Evolutionary conservation across 2,113 vertebrate species (phyloP).

Genomic region (Leuciscus idus): DNA sequence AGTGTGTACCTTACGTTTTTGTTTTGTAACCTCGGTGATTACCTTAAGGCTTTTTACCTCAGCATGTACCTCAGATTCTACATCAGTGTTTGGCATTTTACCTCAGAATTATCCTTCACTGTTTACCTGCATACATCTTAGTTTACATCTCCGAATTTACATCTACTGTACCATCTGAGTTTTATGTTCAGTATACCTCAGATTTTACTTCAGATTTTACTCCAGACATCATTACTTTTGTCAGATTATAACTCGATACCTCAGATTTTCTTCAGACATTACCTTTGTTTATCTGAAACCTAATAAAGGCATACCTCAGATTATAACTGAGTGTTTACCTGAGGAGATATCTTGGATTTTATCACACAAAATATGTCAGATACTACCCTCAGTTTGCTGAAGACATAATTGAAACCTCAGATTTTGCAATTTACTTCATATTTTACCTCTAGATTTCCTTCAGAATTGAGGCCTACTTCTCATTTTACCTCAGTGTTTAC

Average conservation of each 20-base stretch:
- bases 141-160: neutral
- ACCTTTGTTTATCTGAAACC: neutral
- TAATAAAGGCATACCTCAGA: neutral
- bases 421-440: too few species aligned
- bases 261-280: neutral
- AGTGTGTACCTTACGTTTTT: neutral
- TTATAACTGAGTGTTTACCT: neutral
- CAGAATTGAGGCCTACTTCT: too few species aligned
- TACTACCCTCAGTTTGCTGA: neutral
- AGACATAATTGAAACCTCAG: neutral
- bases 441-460: too few species aligned
- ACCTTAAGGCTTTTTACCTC: neutral
- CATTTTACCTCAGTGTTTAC: neutral
- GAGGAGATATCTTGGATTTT: neutral
- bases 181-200: neutral
- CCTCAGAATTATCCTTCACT: neutral
- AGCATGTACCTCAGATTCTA: neutral
- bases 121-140: neutral
- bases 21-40: neutral
- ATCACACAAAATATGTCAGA: neutral
- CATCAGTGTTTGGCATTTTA: neutral
- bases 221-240: neutral
- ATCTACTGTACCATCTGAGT: neutral
- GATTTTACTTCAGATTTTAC: neutral
- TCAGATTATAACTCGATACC: neutral